Evolutionary conservation across 2,888 invertebrate genomes (phyloP), one percentile per base, ranked within the genome.

Genomic region (Podabrus alpinus): DNA sequence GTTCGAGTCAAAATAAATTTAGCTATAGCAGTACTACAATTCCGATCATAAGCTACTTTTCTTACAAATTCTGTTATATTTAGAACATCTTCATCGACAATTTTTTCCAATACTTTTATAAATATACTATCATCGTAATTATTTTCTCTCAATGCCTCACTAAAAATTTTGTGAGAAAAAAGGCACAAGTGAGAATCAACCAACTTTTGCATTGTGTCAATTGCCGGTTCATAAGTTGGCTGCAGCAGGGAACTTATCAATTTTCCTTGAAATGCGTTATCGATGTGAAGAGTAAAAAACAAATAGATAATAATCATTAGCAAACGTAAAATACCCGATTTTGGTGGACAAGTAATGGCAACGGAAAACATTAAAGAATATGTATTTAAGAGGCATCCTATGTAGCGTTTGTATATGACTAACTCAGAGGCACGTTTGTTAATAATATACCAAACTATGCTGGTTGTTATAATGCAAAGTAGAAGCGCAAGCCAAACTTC

Each of bases 201-300:
- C 45, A 71, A 71, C 16, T 71, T 66, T 67, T 70, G 15, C 66
- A 71, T 67, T 3, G 66, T 64, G 3, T 24, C n/a, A 11, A 67
- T 67, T 13, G 21, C 21, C 1, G n/a, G 19, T 19, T 67, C 71
- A 16, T 67, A 29, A 19, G 11, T 59, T 0, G 67, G 66, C 21
- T 24, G 59, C 17, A 59, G 9, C 1, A 70, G 24, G 15, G 13
- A 3, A n/a, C 66, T 59, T 16, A 16, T 15, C 9, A 71, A 25
- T 66, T 66, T 71, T 15, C 24, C 64, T 59, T 66, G 71, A 59
- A 59, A 71, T 7, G 24, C 17, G 13, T 16, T 21, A 19, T 59
- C n/a, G 3, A 71, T 66, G 17, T 59, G 66, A 29, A 71, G 9
- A 25, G 59, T 19, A 45, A 45, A 66, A 16, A 71, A 59, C 24